Conservation (phyloP, 2,113 vertebrate species). For the Pelmatolapia mariae region DNA sequence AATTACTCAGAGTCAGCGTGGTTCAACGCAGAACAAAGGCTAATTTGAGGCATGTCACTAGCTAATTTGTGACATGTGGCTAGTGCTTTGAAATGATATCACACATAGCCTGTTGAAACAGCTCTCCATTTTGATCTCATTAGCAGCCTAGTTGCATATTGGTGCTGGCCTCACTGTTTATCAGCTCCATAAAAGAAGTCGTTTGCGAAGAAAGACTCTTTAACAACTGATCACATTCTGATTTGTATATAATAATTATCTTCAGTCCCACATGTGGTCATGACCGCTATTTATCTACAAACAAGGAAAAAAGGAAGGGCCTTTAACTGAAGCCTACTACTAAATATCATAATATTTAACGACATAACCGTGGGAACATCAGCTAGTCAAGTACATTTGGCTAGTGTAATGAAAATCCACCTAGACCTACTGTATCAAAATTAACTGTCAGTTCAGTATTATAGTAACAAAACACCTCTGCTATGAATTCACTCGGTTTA, state of each 20-base stretch:
- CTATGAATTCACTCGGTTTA: background rate
- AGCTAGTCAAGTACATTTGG: background rate
- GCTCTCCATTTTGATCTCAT: constrained; percentile 55
- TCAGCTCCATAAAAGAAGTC: background rate
- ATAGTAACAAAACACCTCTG: background rate
- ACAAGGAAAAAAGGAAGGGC: background rate
- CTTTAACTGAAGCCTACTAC: background rate
- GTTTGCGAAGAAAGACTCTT: background rate
- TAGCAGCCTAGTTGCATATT: constrained; percentile 11
- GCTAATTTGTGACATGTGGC: constrained; percentile 62
- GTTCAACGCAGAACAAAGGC: constrained; percentile 61
- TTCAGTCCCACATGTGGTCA: background rate
- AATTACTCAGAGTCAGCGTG: constrained; percentile 42
- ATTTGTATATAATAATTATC: background rate
- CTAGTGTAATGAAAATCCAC: background rate
- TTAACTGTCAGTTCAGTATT: background rate
- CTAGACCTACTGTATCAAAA: background rate
- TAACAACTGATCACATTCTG: background rate
- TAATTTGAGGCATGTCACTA: constrained; percentile 60
- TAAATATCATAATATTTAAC: background rate
- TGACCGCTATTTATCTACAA: background rate
- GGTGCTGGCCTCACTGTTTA: constrained; percentile 16
- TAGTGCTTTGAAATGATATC: constrained; percentile 62
- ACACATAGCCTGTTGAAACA: constrained; percentile 46
- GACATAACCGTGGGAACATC: background rate